Percentiles rank a stretch among this genome's conserved stretches.
Conservation (phyloP, 1,140 invertebrate genomes). For the Agraylea sexmaculata region DNA sequence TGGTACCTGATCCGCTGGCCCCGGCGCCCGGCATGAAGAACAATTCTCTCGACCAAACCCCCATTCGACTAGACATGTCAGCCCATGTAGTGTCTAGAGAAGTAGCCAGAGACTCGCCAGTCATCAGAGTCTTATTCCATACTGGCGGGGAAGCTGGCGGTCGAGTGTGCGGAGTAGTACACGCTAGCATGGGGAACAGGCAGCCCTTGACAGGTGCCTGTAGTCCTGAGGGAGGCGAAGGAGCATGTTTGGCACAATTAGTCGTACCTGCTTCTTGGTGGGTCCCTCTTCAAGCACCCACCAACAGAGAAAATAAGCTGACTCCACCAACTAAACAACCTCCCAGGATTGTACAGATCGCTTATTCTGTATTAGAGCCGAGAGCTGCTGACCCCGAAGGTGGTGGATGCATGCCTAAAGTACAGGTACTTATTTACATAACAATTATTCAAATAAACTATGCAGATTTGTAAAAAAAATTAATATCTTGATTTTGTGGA, state of each 20-base stretch:
- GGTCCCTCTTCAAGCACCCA: constrained; percentile 56
- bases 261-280: constrained; percentile 78
- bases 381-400: constrained; percentile 50
- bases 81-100: constrained; percentile 80
- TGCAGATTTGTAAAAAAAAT: no score
- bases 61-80: constrained; percentile 73
- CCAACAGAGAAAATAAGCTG: constrained; percentile 43
- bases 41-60: constrained; percentile 26
- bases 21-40: constrained; percentile 19
- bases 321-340: constrained; percentile 47
- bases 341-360: constrained; percentile 60
- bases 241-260: constrained; percentile 73
- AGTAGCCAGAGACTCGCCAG: constrained; percentile 72
- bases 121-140: constrained; percentile 80
- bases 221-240: constrained; percentile 77
- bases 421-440: no score
- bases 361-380: constrained; percentile 74
- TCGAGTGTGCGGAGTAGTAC: constrained; percentile 34
- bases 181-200: constrained; percentile 32
- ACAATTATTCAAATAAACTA: no score
- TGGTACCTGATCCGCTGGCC: constrained; percentile 66
- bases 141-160: constrained; percentile 64
- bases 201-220: constrained; percentile 64
- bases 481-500: no score
- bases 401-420: constrained; percentile 59